Evolutionary conservation across 2,888 invertebrate species (phyloP).

Genomic region (Horisme vitalbata): DNA sequence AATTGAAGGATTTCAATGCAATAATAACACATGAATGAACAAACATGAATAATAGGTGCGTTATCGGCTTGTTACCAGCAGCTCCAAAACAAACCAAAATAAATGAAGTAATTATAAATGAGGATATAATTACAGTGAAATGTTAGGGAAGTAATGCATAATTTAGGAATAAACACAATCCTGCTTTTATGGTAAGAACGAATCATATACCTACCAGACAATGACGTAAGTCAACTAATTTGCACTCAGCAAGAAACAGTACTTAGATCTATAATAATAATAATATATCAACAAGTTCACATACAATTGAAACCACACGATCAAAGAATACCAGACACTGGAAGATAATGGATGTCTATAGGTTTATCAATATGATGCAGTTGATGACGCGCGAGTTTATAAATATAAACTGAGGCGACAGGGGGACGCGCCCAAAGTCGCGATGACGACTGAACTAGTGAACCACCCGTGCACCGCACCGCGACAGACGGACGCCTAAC

Average conservation of each 20-base stretch:
- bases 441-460: constrained; percentile 59
- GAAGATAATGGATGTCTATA: constrained; percentile 48
- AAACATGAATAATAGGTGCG: too few species aligned
- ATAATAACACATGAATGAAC: too few species aligned
- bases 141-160: too few species aligned
- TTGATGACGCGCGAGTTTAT: constrained; percentile 71
- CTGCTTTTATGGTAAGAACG: too few species aligned
- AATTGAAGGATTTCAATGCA: too few species aligned
- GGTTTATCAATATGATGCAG: constrained; percentile 60
- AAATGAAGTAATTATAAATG: too few species aligned
- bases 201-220: constrained; percentile 21
- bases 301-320: constrained; percentile 12
- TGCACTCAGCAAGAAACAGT: constrained; percentile 20
- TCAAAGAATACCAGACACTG: constrained; percentile 25
- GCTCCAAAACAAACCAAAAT: too few species aligned
- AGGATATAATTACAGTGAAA: too few species aligned
- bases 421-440: constrained; percentile 74
- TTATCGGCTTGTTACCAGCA: too few species aligned
- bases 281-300: constrained; percentile 11
- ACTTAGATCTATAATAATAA: constrained; percentile 13
- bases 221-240: constrained; percentile 38
- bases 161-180: too few species aligned
- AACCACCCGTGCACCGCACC: constrained; percentile 45
- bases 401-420: constrained; percentile 72
- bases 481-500: constrained; percentile 62